These are phyloP conservation scores for Bombus sylvicola DNA, from an alignment of 1,140 invertebrate species.

Conservation along the genomic window DNA sequence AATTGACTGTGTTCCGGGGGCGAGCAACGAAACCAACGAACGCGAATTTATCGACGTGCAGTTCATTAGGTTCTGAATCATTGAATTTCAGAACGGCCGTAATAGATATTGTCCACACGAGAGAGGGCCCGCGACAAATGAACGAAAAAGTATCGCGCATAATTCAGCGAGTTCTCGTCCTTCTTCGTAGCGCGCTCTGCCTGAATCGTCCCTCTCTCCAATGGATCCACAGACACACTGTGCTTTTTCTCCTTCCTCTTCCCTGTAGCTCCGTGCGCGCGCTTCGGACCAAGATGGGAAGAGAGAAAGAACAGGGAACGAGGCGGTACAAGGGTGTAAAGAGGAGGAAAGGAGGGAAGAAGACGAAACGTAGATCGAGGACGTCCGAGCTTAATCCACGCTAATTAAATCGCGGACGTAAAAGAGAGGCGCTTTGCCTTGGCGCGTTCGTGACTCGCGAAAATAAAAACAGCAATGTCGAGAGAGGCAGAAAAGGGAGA, in stretches of 20 bases:
- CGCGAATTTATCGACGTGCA: slow-evolving; percentile 38
- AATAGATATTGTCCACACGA: slow-evolving; percentile 51
- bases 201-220: slow-evolving; percentile 31
- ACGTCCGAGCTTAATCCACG: slow-evolving; percentile 65
- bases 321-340: not conserved
- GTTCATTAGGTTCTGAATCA: slow-evolving; percentile 50
- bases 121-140: slow-evolving; percentile 48
- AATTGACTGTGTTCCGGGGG: slow-evolving; percentile 12
- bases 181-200: slow-evolving; percentile 29
- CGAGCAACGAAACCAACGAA: slow-evolving; percentile 28
- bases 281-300: not conserved
- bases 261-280: not conserved
- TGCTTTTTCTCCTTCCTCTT: slow-evolving; percentile 17
- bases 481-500: slow-evolving; percentile 33
- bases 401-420: slow-evolving; percentile 71
- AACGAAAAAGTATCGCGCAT: slow-evolving; percentile 63
- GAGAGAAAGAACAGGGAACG: not conserved
- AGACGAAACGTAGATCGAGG: slow-evolving; percentile 55
- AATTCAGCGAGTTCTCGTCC: slow-evolving; percentile 55
- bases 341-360: not conserved
- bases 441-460: slow-evolving; percentile 62
- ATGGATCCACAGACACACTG: slow-evolving; percentile 45
- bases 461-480: slow-evolving; percentile 56
- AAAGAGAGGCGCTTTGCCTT: slow-evolving; percentile 60
- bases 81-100: slow-evolving; percentile 49